Percentiles rank a stretch among this genome's conserved stretches.
These are phyloP conservation scores for Folsomia manolachei DNA, from an alignment of 2,888 invertebrate genomes.

Conservation along the genomic window DNA sequence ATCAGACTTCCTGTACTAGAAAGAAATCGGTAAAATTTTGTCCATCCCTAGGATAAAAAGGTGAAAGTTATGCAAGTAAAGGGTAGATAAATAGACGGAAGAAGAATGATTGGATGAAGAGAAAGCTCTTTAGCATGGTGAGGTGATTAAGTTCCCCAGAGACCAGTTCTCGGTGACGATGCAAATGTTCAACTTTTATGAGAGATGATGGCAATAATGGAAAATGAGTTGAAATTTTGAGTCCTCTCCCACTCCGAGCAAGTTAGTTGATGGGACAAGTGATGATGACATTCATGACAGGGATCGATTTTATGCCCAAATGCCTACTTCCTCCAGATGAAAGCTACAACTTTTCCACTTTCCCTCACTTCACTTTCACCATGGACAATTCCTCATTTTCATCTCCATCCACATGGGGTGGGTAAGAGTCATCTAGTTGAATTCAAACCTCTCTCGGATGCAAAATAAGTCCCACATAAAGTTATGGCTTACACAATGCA, in stretches of 20 bases:
- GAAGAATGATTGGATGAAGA: background rate
- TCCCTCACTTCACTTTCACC: background rate
- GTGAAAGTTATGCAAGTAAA: too few relatives aligned
- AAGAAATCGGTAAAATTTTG: too few relatives aligned
- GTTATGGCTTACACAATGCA: background rate
- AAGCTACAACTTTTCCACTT: too few relatives aligned
- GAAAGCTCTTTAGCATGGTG: background rate
- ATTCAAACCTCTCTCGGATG: background rate
- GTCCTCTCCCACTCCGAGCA: too few relatives aligned
- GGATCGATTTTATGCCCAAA: conserved; percentile 19
- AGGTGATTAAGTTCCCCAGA: background rate
- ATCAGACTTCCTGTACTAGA: too few relatives aligned
- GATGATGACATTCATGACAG: conserved; percentile 18
- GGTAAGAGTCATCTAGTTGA: too few relatives aligned
- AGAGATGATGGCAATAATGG: conserved; percentile 6
- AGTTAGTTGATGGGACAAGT: background rate
- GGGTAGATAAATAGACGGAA: too few relatives aligned
- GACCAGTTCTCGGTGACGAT: background rate
- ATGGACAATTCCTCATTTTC: background rate
- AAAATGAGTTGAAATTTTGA: background rate
- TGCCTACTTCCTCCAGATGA: background rate
- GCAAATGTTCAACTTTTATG: background rate
- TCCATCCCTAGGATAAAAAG: too few relatives aligned
- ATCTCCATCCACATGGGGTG: background rate
- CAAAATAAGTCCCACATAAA: background rate